Evolutionary conservation across 2,888 invertebrate genomes (phyloP).

Genomic region (Formica aserva): DNA sequence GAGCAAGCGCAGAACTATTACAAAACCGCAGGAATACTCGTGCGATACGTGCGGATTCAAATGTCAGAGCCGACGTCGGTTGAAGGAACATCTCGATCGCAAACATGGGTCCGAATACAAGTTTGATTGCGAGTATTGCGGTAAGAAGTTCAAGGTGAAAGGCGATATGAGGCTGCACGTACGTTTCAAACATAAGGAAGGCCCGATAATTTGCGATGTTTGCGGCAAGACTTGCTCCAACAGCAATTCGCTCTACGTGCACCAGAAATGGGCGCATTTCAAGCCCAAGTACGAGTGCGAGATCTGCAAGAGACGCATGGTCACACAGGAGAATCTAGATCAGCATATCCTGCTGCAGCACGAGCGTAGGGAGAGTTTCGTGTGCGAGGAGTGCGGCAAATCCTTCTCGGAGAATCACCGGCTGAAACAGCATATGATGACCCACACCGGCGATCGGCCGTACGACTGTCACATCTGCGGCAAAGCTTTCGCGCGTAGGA

Average conservation of each 20-base stretch:
- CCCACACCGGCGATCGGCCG: slow-evolving; percentile 85
- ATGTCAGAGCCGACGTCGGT: slow-evolving; percentile 76
- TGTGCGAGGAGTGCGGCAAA: slow-evolving; percentile 85
- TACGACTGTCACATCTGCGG: slow-evolving; percentile 84
- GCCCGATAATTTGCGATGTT: slow-evolving; percentile 80
- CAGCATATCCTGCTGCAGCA: slow-evolving; percentile 79
- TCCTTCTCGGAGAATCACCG: slow-evolving; percentile 85
- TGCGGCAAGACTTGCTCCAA: slow-evolving; percentile 82
- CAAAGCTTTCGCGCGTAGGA: slow-evolving; percentile 83
- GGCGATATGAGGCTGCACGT: slow-evolving; percentile 82
- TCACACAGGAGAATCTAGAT: slow-evolving; percentile 79
- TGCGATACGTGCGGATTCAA: slow-evolving; percentile 76
- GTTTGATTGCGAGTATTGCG: slow-evolving; percentile 78
- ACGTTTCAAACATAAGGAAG: slow-evolving; percentile 81
- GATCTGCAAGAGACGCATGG: slow-evolving; percentile 79
- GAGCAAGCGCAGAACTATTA: slow-evolving; percentile 23
- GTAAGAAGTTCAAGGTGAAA: slow-evolving; percentile 82
- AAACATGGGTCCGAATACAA: slow-evolving; percentile 79
- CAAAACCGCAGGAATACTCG: slow-evolving; percentile 67
- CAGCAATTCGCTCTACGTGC: slow-evolving; percentile 81
- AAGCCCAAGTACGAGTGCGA: slow-evolving; percentile 80
- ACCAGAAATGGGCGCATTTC: slow-evolving; percentile 82
- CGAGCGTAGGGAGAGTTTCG: slow-evolving; percentile 81
- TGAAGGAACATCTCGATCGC: slow-evolving; percentile 80
- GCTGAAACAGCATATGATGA: slow-evolving; percentile 85